Evolutionary conservation across 2,888 invertebrate genomes (phyloP), one percentile per base, ranked within the genome.

Genomic region (Lysandra coridon): DNA sequence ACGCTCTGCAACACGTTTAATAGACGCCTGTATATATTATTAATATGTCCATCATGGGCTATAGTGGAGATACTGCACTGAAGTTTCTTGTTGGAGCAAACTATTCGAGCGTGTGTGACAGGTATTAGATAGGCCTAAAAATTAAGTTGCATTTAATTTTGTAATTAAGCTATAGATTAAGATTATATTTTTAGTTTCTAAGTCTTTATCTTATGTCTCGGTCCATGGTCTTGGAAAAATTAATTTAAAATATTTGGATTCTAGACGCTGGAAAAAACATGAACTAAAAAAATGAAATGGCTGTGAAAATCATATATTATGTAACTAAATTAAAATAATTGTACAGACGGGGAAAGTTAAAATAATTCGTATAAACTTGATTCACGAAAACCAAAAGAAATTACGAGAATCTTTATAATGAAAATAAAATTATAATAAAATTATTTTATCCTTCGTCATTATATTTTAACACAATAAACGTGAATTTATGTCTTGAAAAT

Each of bases 111-210:
- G 69, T 69, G 69, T 69, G 69, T 69, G 10, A 14, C 33, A 14
- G 33, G 33, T 37, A 69, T 69, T 2, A 69, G 17, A 53, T 53
- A 53, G 76, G 76, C 76, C 76, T 76, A 57, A 76, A 37, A 17
- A 33, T 76, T 76, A 30, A 37, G 57, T 76, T 76, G 57, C 76
- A 76, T 76, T 76, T 57, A 44, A 49, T 76, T 76, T 76, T 76
- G 49, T 76, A 57, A 23, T 33, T 75, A 75, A 75, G 76, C 76
- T 57, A 57, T 76, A 76, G 53, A 14, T 17, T 76, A 76, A 57
- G 57, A 17, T 53, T 33, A 30, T 76, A 76, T 57, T 76, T 64
- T 33, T 75, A 17, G 2, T 17, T 33, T 76, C 23, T 75, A 75
- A 5, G 30, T 76, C 14, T 74, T 44, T 44, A 74, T 74, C n/a